Base-by-base conservation (phyloP, 2,888 invertebrate species). In the Brenthis daphne region DNA sequence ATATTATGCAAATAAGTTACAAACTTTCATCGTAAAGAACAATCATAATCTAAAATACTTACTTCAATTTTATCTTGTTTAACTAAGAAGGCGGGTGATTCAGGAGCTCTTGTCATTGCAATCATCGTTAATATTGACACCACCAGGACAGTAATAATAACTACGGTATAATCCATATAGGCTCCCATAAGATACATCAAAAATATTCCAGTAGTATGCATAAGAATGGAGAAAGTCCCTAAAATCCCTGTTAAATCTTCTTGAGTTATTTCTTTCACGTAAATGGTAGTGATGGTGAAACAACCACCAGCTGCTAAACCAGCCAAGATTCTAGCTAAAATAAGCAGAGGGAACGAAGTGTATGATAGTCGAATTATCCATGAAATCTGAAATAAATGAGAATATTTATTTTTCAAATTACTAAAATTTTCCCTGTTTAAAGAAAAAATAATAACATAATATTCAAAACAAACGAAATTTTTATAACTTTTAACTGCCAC, bases 61-160 rank as follows among this genome's bases (percentile, higher is more conserved):
- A 89, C 90, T 37, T 86, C 78, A 64, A 72, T 73, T 65, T 82
- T 82, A 1, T 84, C 86, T 16, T 75, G 74, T 57, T 87, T 88
- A 2, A 89, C 78, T 53, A 89, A 75, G 68, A 79, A 88, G 2
- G 84, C 80, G 11, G 90, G 90, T 1, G 90, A 87, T 67, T 90
- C 89, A 1, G 90, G 89, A 33, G 83, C 83, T 58, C 76, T 80
- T 50, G 84, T 20, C 74, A 88, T 81, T n/a, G 82, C 24, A 0
- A 82, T 48, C 0, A 80, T 73, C 3, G 79, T 79, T 8, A 83
- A 1, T 3, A 85, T 53, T 0, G 85, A 82, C 6, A 85, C n/a
- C 14, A 71, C 74, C 0, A 84, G 56, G 2, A 80, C 76, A 0
- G 82, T 67, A 73, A 81, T 85, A n/a, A 87, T 63, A 6, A 86